Conservation (phyloP, 2,888 invertebrate species). For the Sipunculus nudus region DNA sequence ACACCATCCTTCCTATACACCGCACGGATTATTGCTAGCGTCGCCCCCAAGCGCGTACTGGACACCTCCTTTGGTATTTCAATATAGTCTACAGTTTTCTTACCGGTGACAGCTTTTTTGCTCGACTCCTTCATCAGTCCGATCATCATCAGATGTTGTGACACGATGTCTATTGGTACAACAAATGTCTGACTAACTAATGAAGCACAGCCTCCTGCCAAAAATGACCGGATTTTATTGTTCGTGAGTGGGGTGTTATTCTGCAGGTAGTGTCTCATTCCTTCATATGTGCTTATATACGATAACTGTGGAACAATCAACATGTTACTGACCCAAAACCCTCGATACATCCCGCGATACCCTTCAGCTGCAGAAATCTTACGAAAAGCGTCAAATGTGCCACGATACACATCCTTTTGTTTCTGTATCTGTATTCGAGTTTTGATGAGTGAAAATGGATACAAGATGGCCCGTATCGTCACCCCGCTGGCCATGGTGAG, state of each 20-base stretch:
- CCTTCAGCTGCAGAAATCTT: slow-evolving; percentile 90
- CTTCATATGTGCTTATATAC: slow-evolving; percentile 94
- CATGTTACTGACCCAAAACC: slow-evolving; percentile 93
- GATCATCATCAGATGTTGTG: slow-evolving; percentile 95
- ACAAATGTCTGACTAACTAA: slow-evolving; percentile 93
- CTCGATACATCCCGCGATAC: slow-evolving; percentile 85
- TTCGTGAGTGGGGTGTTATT: slow-evolving; percentile 69
- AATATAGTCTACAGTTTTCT: neutral
- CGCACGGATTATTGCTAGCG: slow-evolving; percentile 73
- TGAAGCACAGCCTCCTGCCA: slow-evolving; percentile 91
- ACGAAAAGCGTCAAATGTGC: slow-evolving; percentile 84
- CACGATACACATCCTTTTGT: slow-evolving; percentile 74
- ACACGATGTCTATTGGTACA: slow-evolving; percentile 95
- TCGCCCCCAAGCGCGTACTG: slow-evolving; percentile 44
- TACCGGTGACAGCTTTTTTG: neutral
- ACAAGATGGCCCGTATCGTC: slow-evolving; percentile 79
- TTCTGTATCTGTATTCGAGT: slow-evolving; percentile 82
- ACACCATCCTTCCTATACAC: slow-evolving; percentile 85
- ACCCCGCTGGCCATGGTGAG: slow-evolving; percentile 90
- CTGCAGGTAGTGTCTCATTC: slow-evolving; percentile 82
- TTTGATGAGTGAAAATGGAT: slow-evolving; percentile 92
- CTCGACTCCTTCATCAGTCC: slow-evolving; percentile 68
- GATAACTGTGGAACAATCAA: slow-evolving; percentile 70
- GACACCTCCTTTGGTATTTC: slow-evolving; percentile 15
- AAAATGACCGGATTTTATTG: slow-evolving; percentile 72